Conservation (phyloP, 2,797 vertebrate species). For the Tragopan temminckii region DNA sequence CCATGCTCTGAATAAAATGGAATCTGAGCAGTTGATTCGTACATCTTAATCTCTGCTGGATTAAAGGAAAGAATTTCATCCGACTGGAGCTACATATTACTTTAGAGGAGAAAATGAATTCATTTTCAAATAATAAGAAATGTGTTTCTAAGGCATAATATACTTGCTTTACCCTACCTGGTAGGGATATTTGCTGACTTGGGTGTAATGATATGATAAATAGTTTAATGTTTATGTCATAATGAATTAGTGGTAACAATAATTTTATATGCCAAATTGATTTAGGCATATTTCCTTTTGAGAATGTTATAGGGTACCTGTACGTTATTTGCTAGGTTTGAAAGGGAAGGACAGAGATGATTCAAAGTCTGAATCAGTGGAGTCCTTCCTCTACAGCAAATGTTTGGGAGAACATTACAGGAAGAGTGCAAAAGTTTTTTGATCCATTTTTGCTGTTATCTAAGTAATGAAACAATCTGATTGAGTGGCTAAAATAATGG, state of each 20-base stretch:
- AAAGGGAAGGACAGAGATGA: not conserved
- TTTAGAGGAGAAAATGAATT: not conserved
- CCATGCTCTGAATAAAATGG: conserved; percentile 7
- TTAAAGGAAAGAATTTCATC: conserved; percentile 18
- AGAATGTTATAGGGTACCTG: not conserved
- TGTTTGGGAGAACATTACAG: not conserved
- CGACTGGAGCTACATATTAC: conserved; percentile 23
- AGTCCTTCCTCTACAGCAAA: not conserved
- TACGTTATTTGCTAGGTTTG: not conserved
- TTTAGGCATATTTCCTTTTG: not conserved
- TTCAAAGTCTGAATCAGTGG: not conserved
- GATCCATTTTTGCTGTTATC: not conserved
- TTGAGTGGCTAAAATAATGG: not conserved
- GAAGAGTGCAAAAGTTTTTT: not conserved
- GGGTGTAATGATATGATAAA: not conserved
- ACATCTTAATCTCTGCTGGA: not conserved
- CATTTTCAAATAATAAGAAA: conserved; percentile 26
- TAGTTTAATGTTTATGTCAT: not conserved
- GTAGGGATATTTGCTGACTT: not conserved
- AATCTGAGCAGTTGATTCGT: conserved; percentile 16
- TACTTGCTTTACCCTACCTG: conserved; percentile 12
- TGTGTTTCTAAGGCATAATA: not conserved
- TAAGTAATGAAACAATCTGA: not conserved
- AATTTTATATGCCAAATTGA: not conserved
- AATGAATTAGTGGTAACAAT: not conserved